Percentiles rank a stretch among this genome's conserved stretches.
Evolutionary conservation across 2,113 vertebrate species (phyloP).

Genomic region (Eptesicus fuscus): DNA sequence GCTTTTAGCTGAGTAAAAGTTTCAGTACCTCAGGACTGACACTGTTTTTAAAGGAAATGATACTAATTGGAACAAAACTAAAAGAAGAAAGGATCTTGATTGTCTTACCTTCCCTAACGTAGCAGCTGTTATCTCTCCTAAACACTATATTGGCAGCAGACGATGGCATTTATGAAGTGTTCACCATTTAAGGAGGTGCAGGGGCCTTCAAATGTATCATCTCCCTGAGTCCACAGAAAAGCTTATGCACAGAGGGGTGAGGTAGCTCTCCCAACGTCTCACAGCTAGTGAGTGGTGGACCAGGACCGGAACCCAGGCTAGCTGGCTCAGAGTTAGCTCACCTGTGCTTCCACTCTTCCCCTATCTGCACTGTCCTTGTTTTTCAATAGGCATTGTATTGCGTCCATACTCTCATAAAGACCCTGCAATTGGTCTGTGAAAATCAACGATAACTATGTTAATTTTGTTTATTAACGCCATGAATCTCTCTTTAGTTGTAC

Average conservation of each 20-base stretch:
- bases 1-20: slow-evolving; percentile 22
- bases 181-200: background rate
- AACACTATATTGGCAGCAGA: background rate
- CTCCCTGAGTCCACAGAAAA: background rate
- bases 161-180: background rate
- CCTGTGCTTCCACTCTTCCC: background rate
- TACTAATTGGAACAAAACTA: background rate
- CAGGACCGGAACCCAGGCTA: background rate
- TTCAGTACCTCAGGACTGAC: background rate
- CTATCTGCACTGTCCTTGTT: fast-evolving
- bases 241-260: background rate
- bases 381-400: background rate
- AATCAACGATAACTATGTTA: background rate
- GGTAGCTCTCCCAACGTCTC: fast-evolving
- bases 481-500: background rate
- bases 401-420: fast-evolving
- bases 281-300: background rate
- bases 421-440: background rate
- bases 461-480: background rate
- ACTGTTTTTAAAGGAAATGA: slow-evolving; percentile 42
- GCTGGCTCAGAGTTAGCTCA: background rate
- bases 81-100: background rate
- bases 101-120: background rate
- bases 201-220: background rate
- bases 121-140: background rate